These are phyloP conservation scores for Homalodisca vitripennis DNA, from an alignment of 1,140 invertebrate genomes.

Conservation along the genomic window DNA sequence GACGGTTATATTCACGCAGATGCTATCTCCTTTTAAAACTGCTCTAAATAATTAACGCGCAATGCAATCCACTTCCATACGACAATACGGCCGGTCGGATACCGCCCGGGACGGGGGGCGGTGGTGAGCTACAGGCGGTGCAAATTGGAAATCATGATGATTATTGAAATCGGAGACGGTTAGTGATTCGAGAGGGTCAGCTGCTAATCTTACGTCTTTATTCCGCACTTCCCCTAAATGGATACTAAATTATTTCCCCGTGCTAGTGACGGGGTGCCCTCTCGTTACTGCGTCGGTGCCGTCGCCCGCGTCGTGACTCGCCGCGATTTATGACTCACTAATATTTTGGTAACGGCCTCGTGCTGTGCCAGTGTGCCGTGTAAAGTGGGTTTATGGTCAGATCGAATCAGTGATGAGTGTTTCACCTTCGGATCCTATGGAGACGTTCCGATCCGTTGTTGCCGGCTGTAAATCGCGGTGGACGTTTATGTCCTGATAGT, in stretches of 20 bases:
- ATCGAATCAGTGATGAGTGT: conserved; percentile 12
- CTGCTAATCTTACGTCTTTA: background rate
- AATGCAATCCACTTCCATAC: background rate
- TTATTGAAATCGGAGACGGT: background rate
- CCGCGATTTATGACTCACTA: background rate
- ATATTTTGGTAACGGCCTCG: background rate
- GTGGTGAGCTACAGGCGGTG: no score
- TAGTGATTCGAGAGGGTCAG: no score
- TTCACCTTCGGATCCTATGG: background rate
- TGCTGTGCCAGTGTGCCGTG: no score
- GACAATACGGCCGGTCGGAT: background rate
- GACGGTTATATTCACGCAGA: conserved; percentile 18
- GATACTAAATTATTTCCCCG: background rate
- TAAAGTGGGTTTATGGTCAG: conserved; percentile 1
- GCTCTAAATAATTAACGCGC: conserved; percentile 9
- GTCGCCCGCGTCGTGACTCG: background rate
- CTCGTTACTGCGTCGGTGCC: background rate
- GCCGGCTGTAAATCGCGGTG: background rate
- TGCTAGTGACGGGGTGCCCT: background rate
- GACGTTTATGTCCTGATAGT: background rate
- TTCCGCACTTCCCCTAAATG: background rate
- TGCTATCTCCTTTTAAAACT: conserved; percentile 4
- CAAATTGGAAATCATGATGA: background rate
- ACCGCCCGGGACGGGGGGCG: no score
- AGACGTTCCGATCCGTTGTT: background rate